Evolutionary conservation across 2,797 vertebrate genomes (phyloP).

Genomic region (Danio tinwini): DNA sequence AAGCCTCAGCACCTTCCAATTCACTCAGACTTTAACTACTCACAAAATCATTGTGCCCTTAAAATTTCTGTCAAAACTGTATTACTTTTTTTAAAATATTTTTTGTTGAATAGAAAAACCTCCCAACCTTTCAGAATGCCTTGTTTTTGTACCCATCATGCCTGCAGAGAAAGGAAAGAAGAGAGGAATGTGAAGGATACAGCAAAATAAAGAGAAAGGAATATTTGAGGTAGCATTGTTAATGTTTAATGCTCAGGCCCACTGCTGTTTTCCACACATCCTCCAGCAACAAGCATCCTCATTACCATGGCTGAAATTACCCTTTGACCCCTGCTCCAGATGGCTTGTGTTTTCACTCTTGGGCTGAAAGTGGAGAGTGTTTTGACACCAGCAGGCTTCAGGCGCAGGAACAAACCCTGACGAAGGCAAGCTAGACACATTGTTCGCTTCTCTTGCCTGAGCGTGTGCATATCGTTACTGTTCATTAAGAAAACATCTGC

Average conservation of each 20-base stretch:
- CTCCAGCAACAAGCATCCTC: conserved; percentile 79
- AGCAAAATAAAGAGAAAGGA: background rate
- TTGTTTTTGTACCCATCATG: background rate
- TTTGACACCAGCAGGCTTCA: conserved; percentile 52
- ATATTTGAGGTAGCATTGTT: conserved; percentile 69
- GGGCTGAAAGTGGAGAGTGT: conserved; percentile 66
- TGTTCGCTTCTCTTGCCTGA: background rate
- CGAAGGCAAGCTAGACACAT: background rate
- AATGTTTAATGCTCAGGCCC: conserved; percentile 78
- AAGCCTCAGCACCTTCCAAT: no score
- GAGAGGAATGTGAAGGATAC: background rate
- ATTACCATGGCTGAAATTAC: conserved; percentile 81
- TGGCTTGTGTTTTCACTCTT: conserved; percentile 81
- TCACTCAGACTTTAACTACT: no score
- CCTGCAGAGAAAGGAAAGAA: background rate
- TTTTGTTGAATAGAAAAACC: no score
- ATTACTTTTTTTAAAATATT: no score
- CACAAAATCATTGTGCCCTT: no score
- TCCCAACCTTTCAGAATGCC: no score
- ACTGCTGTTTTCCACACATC: conserved; percentile 62
- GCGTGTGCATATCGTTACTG: background rate
- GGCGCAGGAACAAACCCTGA: conserved; percentile 29
- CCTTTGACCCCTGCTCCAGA: conserved; percentile 78
- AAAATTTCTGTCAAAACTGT: no score
- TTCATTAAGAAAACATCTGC: conserved; percentile 28